Evolutionary conservation across 2,113 vertebrate species (phyloP), one percentile per base, ranked within the genome.

Genomic region (Corythoichthys intestinalis): DNA sequence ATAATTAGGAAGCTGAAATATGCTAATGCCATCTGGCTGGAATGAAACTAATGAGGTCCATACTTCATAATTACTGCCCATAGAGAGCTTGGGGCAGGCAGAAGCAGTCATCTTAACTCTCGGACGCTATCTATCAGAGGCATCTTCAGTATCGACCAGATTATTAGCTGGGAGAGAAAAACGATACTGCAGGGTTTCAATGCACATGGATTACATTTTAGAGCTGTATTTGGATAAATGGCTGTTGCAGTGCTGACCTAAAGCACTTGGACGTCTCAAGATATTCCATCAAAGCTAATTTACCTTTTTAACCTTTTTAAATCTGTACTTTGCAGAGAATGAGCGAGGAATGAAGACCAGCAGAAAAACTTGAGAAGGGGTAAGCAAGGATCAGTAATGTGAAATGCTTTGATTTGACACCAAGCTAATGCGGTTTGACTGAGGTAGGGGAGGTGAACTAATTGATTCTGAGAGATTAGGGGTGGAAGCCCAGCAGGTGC

Each of bases 1-100:
- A 91, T 91, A 87, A 91, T 93, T 91, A 92, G 76, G 85, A 89
- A 82, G 79, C 81, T 91, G 83, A 91, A 91, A 91, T 91, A 92
- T 93, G 90, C 87, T 91, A 91, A 91, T 91, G 77, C 81, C 85
- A 89, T 90, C 87, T 91, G 86, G 85, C 86, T 82, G 83, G 82
- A 81, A 85, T 57, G 79, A 82, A 78, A 84, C 82, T 90, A 92
- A 92, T 80, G 89, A 91, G 82, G 83, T 67, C 84, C 81, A 91
- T 91, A 79, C 88, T 84, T 90, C 88, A 90, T 89, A 90, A 91
- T 91, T 90, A 91, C 66, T 15, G 84, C 70, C 73, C 73, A 74
- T 56, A 74, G 82, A 80, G 73, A 65, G 76, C 76, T 76, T 14
- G 75, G 76, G 75, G 79, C 75, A 50, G 49, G 70, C 80, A 50